A percentile compares a stretch with the other conserved stretches of the same genome.
phyloP scores from a whole-genome alignment of 2,113 vertebrate species.

The Poicephalus meyeri region DNA sequence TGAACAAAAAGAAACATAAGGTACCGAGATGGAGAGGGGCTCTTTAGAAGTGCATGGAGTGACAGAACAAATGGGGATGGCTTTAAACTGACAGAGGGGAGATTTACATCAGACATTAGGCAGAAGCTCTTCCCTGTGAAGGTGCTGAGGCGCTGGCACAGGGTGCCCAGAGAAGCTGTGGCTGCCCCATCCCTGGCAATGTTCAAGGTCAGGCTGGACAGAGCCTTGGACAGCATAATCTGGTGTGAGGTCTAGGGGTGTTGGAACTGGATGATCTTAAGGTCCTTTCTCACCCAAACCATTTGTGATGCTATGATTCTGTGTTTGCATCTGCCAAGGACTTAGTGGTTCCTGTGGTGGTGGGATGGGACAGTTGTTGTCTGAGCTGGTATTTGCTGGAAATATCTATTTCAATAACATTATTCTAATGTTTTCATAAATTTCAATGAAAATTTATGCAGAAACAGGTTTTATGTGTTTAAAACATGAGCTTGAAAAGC shows the following conservation, averaged over 20 bases:
- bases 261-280: not conserved
- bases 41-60: not conserved
- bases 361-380: not conserved
- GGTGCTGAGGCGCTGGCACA: not conserved
- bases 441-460: not conserved
- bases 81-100: not conserved
- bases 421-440: not conserved
- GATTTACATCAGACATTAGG: not conserved
- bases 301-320: not conserved
- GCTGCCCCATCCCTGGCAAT: too few species aligned
- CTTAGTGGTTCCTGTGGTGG: not conserved
- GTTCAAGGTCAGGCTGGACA: not conserved
- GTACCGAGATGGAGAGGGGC: not conserved
- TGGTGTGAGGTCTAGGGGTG: not conserved
- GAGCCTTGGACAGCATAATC: not conserved
- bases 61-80: not conserved
- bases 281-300: not conserved
- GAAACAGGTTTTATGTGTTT: not conserved
- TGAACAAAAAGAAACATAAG: fast-evolving
- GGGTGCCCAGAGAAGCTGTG: too few species aligned
- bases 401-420: not conserved
- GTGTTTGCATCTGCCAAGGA: not conserved
- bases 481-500: not conserved
- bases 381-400: not conserved
- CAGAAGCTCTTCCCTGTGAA: not conserved